phyloP scores from a whole-genome alignment of 2,797 vertebrate genomes.

The Malurus splendens region DNA sequence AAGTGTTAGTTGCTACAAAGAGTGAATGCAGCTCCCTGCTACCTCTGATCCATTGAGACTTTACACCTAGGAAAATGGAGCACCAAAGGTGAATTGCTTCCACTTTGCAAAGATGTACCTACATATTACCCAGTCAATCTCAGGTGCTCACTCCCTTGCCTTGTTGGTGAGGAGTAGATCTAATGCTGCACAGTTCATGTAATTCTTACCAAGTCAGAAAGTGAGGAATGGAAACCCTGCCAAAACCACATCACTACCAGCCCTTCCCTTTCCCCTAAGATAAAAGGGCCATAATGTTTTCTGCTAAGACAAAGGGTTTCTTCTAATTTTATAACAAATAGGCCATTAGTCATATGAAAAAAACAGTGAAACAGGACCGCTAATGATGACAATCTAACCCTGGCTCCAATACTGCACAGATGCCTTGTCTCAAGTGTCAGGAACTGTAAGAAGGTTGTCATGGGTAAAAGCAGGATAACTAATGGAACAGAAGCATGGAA shows the following conservation, averaged over 20 bases:
- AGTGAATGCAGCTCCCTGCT: not conserved
- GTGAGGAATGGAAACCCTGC: not conserved
- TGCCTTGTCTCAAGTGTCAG: not conserved
- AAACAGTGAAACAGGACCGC: not conserved
- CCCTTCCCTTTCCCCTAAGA: not conserved
- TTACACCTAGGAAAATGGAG: not conserved
- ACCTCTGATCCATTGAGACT: not conserved
- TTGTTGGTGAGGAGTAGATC: not conserved
- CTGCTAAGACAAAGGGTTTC: not conserved
- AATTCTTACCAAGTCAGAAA: not conserved
- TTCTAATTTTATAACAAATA: not conserved
- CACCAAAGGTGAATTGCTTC: not conserved
- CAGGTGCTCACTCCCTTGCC: fast-evolving
- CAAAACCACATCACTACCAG: not conserved
- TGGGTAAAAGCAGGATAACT: not conserved
- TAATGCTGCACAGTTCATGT: not conserved
- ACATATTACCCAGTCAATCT: not conserved
- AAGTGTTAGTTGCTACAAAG: not conserved
- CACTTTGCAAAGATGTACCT: not conserved
- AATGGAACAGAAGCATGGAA: not conserved
- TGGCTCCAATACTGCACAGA: not conserved
- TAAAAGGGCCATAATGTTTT: not conserved
- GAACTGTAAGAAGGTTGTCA: not conserved
- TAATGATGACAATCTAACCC: not conserved
- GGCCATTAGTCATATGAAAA: not conserved